Conservation (phyloP, 2,797 vertebrate genomes). For the Eulemur mongoz region DNA sequence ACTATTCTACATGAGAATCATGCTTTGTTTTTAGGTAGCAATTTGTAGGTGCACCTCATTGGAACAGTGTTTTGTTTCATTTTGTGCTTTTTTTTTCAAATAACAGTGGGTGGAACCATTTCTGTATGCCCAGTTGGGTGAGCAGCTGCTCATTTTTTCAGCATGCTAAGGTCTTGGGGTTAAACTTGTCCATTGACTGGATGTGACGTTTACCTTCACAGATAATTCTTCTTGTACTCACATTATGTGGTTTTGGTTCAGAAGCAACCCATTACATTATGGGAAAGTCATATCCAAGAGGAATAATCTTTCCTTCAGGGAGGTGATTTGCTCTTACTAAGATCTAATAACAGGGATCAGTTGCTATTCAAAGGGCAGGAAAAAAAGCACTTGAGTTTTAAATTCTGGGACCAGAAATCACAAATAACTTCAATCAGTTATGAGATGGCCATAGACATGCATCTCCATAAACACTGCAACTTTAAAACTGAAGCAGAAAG, state of each 20-base stretch:
- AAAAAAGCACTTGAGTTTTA: background rate
- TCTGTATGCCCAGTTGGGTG: background rate
- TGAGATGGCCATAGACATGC: too few relatives aligned
- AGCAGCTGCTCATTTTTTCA: background rate
- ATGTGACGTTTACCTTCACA: conserved; percentile 22
- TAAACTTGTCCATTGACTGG: background rate
- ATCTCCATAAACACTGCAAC: background rate
- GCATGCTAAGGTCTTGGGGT: background rate
- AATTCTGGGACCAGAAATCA: background rate
- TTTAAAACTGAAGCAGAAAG: background rate
- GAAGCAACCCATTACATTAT: background rate
- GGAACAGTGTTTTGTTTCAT: background rate
- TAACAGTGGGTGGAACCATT: background rate
- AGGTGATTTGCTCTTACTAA: background rate
- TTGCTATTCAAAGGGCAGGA: background rate
- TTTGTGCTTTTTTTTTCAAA: background rate
- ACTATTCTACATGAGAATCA: background rate
- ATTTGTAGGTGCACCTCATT: background rate
- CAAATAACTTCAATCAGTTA: background rate
- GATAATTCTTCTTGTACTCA: background rate
- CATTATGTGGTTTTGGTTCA: background rate
- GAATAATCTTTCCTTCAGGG: background rate
- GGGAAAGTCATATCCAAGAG: background rate
- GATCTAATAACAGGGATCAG: background rate
- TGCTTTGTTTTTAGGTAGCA: background rate